These are phyloP conservation scores for Reinhardtius hippoglossoides DNA, from an alignment of 2,113 vertebrate species.

Conservation along the genomic window DNA sequence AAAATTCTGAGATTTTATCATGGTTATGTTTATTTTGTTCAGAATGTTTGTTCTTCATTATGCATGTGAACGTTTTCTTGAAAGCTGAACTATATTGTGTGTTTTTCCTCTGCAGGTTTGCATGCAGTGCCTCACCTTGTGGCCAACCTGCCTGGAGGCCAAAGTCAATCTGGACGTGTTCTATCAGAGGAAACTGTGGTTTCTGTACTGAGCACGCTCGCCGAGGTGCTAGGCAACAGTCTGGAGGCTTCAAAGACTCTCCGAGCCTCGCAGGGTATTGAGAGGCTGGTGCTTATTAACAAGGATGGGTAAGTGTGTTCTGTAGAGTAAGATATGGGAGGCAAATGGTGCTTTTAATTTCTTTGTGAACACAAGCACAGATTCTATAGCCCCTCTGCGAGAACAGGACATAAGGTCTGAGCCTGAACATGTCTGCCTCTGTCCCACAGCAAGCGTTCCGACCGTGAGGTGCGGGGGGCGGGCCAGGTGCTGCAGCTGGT, in stretches of 20 bases:
- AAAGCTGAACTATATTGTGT: neutral
- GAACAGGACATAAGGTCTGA: neutral
- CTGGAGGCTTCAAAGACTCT: conserved; percentile 94
- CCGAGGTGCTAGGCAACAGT: conserved; percentile 92
- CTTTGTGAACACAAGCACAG: neutral
- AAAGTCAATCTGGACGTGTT: conserved; percentile 85
- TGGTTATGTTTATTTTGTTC: neutral
- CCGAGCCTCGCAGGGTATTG: conserved; percentile 91
- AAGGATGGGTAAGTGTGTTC: conserved; percentile 88
- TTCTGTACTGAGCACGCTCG: conserved; percentile 92
- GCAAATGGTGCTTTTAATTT: neutral
- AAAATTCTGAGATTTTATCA: neutral
- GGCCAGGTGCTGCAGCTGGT: conserved; percentile 93
- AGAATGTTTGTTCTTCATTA: neutral
- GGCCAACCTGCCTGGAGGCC: conserved; percentile 90
- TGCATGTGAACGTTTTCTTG: neutral
- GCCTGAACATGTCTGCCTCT: neutral
- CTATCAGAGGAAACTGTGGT: conserved; percentile 93
- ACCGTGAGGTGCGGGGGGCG: conserved; percentile 92
- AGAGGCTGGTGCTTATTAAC: conserved; percentile 95
- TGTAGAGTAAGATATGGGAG: neutral
- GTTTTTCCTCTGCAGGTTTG: conserved; percentile 54
- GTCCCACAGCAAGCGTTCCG: conserved; percentile 88
- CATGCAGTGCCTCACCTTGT: conserved; percentile 92
- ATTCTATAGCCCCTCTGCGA: too few relatives aligned